Percentiles rank a stretch among this genome's conserved stretches.
Conservation (phyloP, 2,888 invertebrate species). For the Agonum fuliginosum region DNA sequence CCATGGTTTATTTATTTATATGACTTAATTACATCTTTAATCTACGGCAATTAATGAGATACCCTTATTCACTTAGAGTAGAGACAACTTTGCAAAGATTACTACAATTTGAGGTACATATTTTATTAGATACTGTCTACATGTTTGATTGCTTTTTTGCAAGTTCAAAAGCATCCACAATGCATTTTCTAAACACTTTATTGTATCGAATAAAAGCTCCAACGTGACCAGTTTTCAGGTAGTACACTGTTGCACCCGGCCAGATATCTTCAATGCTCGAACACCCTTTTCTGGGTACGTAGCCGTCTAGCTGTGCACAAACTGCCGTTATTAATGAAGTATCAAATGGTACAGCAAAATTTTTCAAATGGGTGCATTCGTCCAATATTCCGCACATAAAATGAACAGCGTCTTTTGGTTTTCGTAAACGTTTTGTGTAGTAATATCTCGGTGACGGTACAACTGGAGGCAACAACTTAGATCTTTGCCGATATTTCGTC, state of each 20-base stretch:
- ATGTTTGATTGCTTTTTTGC: no score
- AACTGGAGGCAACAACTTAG: background rate
- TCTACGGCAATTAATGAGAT: no score
- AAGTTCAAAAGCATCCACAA: slow-evolving; percentile 84
- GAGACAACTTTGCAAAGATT: background rate
- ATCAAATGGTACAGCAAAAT: slow-evolving; percentile 93
- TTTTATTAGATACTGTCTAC: background rate
- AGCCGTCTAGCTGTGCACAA: slow-evolving; percentile 91
- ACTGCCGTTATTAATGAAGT: slow-evolving; percentile 93
- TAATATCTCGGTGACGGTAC: slow-evolving; percentile 4
- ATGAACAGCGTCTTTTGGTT: slow-evolving; percentile 81
- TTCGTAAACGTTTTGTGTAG: background rate
- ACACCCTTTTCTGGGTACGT: slow-evolving; percentile 91
- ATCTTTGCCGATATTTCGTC: background rate
- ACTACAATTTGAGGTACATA: no score
- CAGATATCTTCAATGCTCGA: slow-evolving; percentile 90
- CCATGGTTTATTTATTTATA: slow-evolving; percentile 25
- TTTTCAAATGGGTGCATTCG: slow-evolving; percentile 96
- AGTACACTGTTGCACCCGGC: slow-evolving; percentile 93
- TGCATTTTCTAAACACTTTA: slow-evolving; percentile 89
- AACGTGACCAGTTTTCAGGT: slow-evolving; percentile 92
- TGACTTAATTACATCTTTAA: slow-evolving; percentile 32
- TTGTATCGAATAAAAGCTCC: slow-evolving; percentile 91
- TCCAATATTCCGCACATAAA: slow-evolving; percentile 99
- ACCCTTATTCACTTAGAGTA: slow-evolving; percentile 17